A percentile compares a stretch with the other conserved stretches of the same genome.
Conservation (phyloP, 2,888 invertebrate species). For the Dryobotodes eremita region DNA sequence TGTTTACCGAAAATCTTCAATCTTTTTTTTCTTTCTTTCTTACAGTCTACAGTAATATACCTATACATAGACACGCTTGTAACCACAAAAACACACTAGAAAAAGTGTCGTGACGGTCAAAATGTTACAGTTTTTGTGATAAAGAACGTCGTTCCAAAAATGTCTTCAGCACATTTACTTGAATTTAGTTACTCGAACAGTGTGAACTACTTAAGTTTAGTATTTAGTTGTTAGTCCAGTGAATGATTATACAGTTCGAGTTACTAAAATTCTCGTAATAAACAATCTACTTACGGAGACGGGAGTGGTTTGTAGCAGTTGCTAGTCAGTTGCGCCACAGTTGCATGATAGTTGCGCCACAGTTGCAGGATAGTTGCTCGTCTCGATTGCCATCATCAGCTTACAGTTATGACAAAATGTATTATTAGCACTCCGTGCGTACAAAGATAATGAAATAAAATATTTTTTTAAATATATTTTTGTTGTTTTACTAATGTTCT, state of each 20-base stretch:
- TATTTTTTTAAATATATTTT: constrained; percentile 65
- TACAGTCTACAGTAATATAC: too few relatives aligned
- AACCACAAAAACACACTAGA: too few relatives aligned
- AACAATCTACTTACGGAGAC: neutral
- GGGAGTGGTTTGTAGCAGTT: neutral
- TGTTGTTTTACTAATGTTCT: constrained; percentile 12
- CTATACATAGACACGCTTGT: too few relatives aligned
- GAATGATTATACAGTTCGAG: constrained; percentile 18
- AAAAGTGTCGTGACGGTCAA: too few relatives aligned
- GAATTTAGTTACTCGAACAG: constrained; percentile 10
- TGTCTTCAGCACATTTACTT: neutral
- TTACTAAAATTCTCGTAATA: neutral
- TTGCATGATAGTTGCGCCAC: neutral
- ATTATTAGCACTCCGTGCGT: constrained; percentile 67
- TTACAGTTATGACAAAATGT: constrained; percentile 60
- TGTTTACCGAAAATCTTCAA: too few relatives aligned
- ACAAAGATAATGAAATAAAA: constrained; percentile 65
- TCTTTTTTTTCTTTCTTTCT: too few relatives aligned
- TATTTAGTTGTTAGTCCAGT: constrained; percentile 31
- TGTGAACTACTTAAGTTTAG: constrained; percentile 30
- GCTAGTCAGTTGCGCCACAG: neutral
- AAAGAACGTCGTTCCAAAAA: neutral
- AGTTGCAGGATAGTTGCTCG: constrained; percentile 18
- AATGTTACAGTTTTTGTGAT: too few relatives aligned
- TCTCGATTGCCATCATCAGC: constrained; percentile 19